Percentiles rank a stretch among this genome's conserved stretches.
phyloP scores from a whole-genome alignment of 1,140 invertebrate species.

The Adoxophyes honmai region DNA sequence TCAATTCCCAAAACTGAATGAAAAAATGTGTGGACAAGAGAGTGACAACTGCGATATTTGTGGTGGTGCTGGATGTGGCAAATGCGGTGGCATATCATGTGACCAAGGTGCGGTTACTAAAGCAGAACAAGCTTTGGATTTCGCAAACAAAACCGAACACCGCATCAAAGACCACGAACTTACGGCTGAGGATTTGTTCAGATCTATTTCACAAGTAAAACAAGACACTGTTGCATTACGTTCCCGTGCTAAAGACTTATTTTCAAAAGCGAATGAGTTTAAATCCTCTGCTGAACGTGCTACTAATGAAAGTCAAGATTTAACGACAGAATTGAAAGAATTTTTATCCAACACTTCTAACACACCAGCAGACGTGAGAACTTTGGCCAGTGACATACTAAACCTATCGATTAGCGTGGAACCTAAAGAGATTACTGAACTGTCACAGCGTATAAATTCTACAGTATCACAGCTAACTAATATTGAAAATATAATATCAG shows the following conservation, averaged over 20 bases:
- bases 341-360: constrained; percentile 87
- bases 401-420: constrained; percentile 78
- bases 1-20: constrained; percentile 90
- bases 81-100: constrained; percentile 94
- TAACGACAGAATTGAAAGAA: constrained; percentile 84
- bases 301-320: constrained; percentile 75
- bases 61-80: constrained; percentile 95
- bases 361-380: constrained; percentile 88
- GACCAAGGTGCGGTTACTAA: constrained; percentile 92
- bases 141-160: constrained; percentile 89
- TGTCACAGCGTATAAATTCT: constrained; percentile 90
- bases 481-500: constrained; percentile 92
- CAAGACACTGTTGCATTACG: constrained; percentile 76
- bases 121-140: constrained; percentile 89
- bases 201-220: constrained; percentile 77
- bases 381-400: constrained; percentile 87
- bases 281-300: constrained; percentile 70
- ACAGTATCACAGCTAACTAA: constrained; percentile 92
- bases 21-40: constrained; percentile 91
- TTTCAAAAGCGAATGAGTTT: constrained; percentile 70
- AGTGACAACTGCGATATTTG: constrained; percentile 95
- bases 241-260: constrained; percentile 72
- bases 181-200: constrained; percentile 81
- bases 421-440: constrained; percentile 90
- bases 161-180: constrained; percentile 89